Evolutionary conservation across 1,140 invertebrate genomes (phyloP).

Genomic region (Drosophila nannoptera): DNA sequence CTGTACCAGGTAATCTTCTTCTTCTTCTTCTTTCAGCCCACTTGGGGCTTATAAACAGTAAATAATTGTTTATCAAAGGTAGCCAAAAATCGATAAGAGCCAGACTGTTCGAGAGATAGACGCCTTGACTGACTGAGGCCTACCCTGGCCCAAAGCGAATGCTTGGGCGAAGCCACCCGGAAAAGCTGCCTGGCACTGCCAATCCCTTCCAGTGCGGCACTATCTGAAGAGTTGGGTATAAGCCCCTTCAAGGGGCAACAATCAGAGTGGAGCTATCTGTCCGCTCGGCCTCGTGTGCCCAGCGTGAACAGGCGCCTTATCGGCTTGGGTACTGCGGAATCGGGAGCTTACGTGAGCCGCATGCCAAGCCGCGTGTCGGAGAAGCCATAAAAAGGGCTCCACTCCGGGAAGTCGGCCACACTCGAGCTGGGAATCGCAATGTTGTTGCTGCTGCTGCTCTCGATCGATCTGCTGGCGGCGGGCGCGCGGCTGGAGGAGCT

Average conservation of each 20-base stretch:
- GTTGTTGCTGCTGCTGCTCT: slow-evolving; percentile 22
- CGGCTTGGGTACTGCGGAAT: neutral
- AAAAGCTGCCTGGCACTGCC: no score
- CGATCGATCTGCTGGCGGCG: neutral
- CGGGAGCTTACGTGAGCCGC: slow-evolving; percentile 3
- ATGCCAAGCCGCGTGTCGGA: neutral
- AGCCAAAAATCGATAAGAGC: no score
- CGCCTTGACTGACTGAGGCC: no score
- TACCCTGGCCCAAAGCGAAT: no score
- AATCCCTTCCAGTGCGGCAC: no score
- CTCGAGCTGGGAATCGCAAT: neutral
- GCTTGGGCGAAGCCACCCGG: no score
- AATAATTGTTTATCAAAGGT: neutral
- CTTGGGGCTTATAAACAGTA: neutral
- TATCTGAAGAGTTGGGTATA: neutral
- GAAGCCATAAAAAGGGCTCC: slow-evolving; percentile 18
- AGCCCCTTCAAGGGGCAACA: neutral
- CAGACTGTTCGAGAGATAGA: no score
- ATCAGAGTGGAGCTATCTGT: slow-evolving; percentile 15
- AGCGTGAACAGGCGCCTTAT: slow-evolving; percentile 24
- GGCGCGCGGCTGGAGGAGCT: slow-evolving; percentile 13
- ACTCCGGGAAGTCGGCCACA: neutral
- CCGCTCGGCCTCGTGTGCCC: slow-evolving; percentile 12
- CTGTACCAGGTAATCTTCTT: neutral
- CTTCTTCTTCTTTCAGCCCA: neutral